phyloP scores from a whole-genome alignment of 2,113 vertebrate species.

The Psephotus haematonotus region DNA sequence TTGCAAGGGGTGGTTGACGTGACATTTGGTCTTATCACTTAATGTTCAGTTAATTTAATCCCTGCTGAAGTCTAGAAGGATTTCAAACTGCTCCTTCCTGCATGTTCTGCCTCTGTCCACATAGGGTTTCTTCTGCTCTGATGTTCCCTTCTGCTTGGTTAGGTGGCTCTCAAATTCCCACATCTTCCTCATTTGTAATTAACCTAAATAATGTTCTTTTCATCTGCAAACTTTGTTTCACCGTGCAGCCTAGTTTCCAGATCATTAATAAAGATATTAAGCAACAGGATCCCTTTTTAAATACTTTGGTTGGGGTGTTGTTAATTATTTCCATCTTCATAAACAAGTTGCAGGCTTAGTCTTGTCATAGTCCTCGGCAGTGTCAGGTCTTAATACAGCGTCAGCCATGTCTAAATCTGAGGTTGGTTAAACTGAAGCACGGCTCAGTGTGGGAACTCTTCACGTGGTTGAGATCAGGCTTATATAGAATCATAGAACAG shows the following conservation, averaged over 20 bases:
- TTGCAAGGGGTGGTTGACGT: background rate
- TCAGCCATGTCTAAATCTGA: background rate
- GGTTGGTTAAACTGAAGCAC: background rate
- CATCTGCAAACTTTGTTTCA: conserved; percentile 18
- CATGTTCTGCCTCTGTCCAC: background rate
- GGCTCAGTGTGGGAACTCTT: background rate
- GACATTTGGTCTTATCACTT: background rate
- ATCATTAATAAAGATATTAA: conserved; percentile 29
- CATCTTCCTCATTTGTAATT: background rate
- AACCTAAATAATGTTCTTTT: conserved; percentile 40
- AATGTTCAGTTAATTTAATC: background rate
- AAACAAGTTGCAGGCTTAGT: fast-evolving
- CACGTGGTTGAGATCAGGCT: background rate
- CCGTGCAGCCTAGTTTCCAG: background rate
- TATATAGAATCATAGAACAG: too few relatives aligned
- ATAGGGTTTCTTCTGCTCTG: background rate
- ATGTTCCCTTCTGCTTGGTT: background rate
- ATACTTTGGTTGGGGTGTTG: background rate
- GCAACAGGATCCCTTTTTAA: conserved; percentile 1
- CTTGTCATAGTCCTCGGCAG: background rate
- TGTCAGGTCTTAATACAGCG: fast-evolving
- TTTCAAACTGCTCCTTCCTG: background rate
- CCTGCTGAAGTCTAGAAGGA: background rate
- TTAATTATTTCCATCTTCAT: background rate
- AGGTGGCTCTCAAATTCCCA: conserved; percentile 31